phyloP scores from a whole-genome alignment of 23 tunicate genomes.

The Phallusia fumigata region DNA sequence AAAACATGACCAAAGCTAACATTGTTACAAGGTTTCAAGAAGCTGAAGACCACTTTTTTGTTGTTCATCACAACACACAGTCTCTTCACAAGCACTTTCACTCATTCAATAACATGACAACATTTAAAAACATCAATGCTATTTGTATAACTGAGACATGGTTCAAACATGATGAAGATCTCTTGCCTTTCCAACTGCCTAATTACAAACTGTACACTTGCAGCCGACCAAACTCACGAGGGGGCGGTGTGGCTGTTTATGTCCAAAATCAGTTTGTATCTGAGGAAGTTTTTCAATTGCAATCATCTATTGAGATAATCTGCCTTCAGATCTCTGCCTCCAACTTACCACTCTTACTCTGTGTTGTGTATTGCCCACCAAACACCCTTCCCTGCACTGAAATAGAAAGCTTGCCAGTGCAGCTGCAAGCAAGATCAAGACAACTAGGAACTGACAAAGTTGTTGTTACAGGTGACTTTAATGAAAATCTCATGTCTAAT shows the following conservation, averaged over 20 bases:
- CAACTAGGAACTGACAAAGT: background rate
- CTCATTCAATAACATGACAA: background rate
- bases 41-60: background rate
- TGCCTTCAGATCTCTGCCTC: too few species aligned
- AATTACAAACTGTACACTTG: background rate
- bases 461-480: slow-evolving; percentile 17
- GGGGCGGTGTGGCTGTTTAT: slow-evolving; percentile 13
- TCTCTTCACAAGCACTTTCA: background rate
- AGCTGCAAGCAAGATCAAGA: background rate
- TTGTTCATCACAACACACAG: slow-evolving; percentile 12
- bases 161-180: background rate
- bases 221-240: background rate
- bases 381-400: background rate
- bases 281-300: too few species aligned
- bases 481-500: slow-evolving; percentile 1
- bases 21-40: background rate
- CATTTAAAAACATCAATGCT: background rate
- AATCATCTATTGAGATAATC: too few species aligned
- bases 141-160: slow-evolving; percentile 12
- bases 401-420: background rate
- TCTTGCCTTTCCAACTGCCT: background rate
- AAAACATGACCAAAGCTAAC: background rate
- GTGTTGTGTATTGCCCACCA: slow-evolving; percentile 10
- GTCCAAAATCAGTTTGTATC: background rate
- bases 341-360: background rate